Evolutionary conservation across 2,888 invertebrate genomes (phyloP).

Genomic region (Junonia oenone): DNA sequence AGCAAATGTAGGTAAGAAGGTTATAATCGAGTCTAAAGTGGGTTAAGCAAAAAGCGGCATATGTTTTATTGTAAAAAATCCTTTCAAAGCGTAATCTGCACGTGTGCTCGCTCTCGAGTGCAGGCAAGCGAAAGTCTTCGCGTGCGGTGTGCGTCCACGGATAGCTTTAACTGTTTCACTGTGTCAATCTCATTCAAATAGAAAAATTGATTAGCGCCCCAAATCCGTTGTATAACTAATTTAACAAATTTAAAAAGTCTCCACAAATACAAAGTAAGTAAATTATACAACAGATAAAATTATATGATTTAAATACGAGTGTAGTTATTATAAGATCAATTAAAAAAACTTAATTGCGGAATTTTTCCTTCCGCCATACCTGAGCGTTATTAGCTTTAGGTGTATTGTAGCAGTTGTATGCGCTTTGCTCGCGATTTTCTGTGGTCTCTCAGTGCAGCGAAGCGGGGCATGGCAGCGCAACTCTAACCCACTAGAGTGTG

Average conservation of each 20-base stretch:
- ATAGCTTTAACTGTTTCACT: conserved; percentile 16
- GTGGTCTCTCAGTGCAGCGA: conserved; percentile 56
- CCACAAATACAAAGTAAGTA: too few relatives aligned
- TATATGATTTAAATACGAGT: too few relatives aligned
- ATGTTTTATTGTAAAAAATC: conserved; percentile 76
- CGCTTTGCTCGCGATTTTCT: conserved; percentile 45
- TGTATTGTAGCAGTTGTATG: conserved; percentile 19
- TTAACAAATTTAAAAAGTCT: neutral
- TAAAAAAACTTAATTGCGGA: conserved; percentile 6
- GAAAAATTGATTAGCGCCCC: too few relatives aligned
- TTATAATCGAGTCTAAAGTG: conserved; percentile 76
- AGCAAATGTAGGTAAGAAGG: conserved; percentile 79
- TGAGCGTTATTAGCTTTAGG: conserved; percentile 15
- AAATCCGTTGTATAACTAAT: neutral
- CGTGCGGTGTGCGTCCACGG: conserved; percentile 37
- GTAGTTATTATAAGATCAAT: neutral
- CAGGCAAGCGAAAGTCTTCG: conserved; percentile 54
- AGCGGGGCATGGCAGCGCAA: conserved; percentile 44
- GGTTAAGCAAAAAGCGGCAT: conserved; percentile 79
- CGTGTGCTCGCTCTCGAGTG: conserved; percentile 62
- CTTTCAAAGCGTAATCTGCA: conserved; percentile 69
- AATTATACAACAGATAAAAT: too few relatives aligned
- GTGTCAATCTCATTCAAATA: too few relatives aligned
- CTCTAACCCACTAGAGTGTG: conserved; percentile 57
- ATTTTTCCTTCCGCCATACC: conserved; percentile 4